Evolutionary conservation across 2,888 invertebrate genomes (phyloP), one percentile per base, ranked within the genome.

Genomic region (Cryptocephalus moraei): DNA sequence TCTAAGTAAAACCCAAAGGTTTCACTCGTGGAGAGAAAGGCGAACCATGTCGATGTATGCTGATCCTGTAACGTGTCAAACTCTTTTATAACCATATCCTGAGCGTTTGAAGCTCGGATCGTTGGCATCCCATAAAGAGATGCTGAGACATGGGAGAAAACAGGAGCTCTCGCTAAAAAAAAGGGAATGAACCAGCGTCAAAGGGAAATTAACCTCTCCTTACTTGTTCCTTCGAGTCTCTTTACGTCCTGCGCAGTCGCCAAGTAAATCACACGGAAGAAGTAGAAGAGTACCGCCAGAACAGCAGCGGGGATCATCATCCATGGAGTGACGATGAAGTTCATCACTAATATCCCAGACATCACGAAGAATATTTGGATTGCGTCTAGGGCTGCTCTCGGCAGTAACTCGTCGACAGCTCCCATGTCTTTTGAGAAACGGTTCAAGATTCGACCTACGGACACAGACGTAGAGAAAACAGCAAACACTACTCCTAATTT

Each of bases 121-220:
- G 91, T 91, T 39, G 86, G 81, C 32, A 95, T 77, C 3, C 95
- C 95, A 50, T 85, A 80, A 8, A 95, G 73, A 0, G 90, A 84
- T 0, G 92, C 85, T 10, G 87, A 85, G 54, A 94, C 79, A 66
- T 94, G 91, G 0, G 91, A 88, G 67, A 93, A 93, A 0, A 95
- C 87, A 0, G 95, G 94, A 70, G 92, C 91, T 52, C 53, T 56
- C 39, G 48, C 54, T 54, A 42, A 47, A 52, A 53, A 39, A 31
- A 36, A 44, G 12, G 4, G 4, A 36, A 36, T 11, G 6, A 11
- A n/a, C 6, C 6, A 6, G 6, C 6, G 6, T 6, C 6, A 44
- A 10, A 44, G 11, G 6, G 33, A 36, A 14, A 12, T 9, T 22
- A 36, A 11, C 14, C n/a, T 41, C 33, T 36, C n/a, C 52, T 53